Evolutionary conservation across 2,113 vertebrate genomes (phyloP).

Genomic region (Eurypyga helias): DNA sequence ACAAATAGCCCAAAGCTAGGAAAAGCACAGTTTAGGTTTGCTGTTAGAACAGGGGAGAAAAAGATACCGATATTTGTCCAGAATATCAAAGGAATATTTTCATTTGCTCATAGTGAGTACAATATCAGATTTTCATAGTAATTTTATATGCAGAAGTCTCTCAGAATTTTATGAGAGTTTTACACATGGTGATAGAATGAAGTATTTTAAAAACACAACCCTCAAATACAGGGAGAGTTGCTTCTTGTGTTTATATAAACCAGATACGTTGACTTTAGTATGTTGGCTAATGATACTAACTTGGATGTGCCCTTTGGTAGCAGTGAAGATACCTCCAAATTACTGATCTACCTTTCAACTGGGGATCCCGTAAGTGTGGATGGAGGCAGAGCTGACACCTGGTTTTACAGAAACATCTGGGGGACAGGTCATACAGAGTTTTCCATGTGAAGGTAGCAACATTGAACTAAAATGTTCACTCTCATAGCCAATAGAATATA

Average conservation of each 20-base stretch:
- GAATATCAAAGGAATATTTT: neutral
- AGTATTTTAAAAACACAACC: neutral
- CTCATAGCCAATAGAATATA: neutral
- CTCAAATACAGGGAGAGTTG: neutral
- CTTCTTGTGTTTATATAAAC: constrained; percentile 27
- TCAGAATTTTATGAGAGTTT: neutral
- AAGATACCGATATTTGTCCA: neutral
- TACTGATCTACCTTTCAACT: neutral
- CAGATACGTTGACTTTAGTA: neutral
- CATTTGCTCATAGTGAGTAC: neutral
- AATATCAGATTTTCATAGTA: neutral
- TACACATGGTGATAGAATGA: neutral
- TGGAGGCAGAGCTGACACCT: neutral
- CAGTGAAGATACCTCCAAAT: neutral
- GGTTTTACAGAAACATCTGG: neutral
- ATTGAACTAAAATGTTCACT: neutral
- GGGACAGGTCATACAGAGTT: neutral
- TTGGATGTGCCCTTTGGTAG: constrained; percentile 10
- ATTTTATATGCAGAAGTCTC: neutral
- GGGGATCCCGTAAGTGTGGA: neutral
- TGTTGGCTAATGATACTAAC: neutral
- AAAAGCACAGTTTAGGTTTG: neutral
- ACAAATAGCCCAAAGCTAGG: constrained; percentile 33
- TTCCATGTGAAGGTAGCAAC: neutral
- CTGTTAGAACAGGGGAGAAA: neutral